These are phyloP conservation scores for Echiichthys vipera DNA, from an alignment of 2,797 vertebrate species.

Conservation along the genomic window DNA sequence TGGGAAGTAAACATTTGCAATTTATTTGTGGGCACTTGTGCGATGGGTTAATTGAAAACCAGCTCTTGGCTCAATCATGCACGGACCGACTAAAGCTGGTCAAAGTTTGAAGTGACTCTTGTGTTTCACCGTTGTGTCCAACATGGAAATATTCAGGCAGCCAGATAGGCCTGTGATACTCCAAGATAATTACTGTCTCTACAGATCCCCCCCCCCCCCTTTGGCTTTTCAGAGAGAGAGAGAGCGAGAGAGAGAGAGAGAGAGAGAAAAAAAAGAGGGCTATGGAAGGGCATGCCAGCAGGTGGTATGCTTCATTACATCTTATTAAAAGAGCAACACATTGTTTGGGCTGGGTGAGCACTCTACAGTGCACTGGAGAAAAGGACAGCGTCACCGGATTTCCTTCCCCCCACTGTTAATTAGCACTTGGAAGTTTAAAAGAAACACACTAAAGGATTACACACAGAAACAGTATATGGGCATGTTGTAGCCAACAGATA, in stretches of 20 bases:
- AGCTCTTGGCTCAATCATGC: background rate
- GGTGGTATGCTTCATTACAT: constrained; percentile 55
- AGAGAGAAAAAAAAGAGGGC: background rate
- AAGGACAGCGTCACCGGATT: background rate
- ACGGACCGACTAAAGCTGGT: background rate
- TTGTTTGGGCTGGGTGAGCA: constrained; percentile 21
- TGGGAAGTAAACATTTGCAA: background rate
- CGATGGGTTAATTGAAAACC: background rate
- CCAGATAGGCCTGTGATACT: constrained; percentile 39
- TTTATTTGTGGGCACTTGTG: background rate
- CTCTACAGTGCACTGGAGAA: background rate
- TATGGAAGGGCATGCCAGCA: constrained; percentile 32
- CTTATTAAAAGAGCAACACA: constrained; percentile 57
- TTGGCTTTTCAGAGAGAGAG: constrained; percentile 24
- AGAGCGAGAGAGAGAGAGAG: too few species aligned
- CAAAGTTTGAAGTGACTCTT: background rate
- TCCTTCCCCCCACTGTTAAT: background rate
- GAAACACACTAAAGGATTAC: background rate
- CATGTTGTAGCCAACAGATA: too few species aligned
- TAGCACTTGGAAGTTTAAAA: constrained; percentile 1
- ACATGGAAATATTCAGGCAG: background rate
- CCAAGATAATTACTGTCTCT: constrained; percentile 54
- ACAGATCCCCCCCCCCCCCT: constrained; percentile 36
- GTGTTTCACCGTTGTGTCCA: background rate
- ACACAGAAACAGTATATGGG: too few species aligned